Base-by-base conservation (phyloP, 2,797 vertebrate genomes). In the Poeciliopsis turneri region DNA sequence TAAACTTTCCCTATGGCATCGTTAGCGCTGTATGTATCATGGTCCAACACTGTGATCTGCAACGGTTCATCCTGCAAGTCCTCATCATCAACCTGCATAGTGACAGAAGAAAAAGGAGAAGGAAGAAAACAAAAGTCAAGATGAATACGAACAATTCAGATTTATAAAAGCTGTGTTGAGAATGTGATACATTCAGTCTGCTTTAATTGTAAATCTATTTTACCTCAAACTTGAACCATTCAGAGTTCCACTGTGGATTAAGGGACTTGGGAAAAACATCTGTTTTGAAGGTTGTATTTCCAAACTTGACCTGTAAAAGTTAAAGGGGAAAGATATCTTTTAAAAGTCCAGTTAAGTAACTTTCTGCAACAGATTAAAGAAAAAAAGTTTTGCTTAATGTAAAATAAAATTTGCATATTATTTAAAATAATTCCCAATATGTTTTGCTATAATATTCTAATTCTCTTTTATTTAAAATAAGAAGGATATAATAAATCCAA, bases 211-310 rank as follows among this genome's bases (percentile, higher is more conserved):
- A 43, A 3, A 51, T 28, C 30, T 16, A 73, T 36, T 88, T 96
- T 95, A 99, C 98, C 97, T 99, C 98, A 96, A 99, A 99, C 89
- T 99, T 99, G 94, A 99, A 99, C 98, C 98, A 99, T 87, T 99
- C 98, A 0, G 98, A 99, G 91, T 99, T 99, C 98, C 98, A 99
- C 87, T 98, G 98, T 72, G 98, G 98, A 89, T 99, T 99, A 57
- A 99, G 97, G 2, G 98, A 99, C 89, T 99, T 99, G 78, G 96
- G 98, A 90, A 81, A 99, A 9, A 99, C 98, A 1, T 99, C 98
- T 0, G 98, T 99, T 95, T 99, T 99, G 91, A 99, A 99, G 2
- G 98, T 99, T 77, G 96, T 99, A 90, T 97, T 99, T 93, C 97
- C 97, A 95, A 99, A 99, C 91, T 99, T 99, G 39, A 99, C 98